Base-by-base conservation (phyloP, 2,888 invertebrate species). In the Acanthosepion lycidas region DNA sequence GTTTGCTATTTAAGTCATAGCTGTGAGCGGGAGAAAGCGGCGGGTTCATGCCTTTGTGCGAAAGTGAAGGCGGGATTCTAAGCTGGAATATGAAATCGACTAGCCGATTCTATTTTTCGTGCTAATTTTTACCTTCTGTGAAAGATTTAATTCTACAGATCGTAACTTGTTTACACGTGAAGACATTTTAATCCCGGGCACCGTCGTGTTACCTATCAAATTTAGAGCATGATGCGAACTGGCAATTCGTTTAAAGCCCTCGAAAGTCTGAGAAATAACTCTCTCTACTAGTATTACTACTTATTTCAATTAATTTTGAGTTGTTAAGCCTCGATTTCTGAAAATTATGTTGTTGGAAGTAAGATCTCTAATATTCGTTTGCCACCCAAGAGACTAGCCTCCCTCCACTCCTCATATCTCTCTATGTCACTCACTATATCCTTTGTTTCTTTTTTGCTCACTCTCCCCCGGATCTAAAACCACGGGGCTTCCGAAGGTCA, bases 261-360 rank as follows among this genome's bases (percentile, higher is more conserved):
- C 2, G 78, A 78, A 78, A 9, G n/a, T n/a, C 78, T 78, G 78
- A n/a, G 78, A 78, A 78, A 78, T 78, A 78, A 78, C n/a, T 78
- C n/a, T 18, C 33, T 78, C n/a, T n/a, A 3, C 15, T 4, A 18
- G 78, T 78, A 78, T 78, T 78, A 78, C 15, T 78, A 18, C 78
- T 78, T 12, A 78, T 78, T 78, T 78, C 78, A 78, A 78, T 78
- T 78, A 33, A 78, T n/a, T 78, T 78, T 4, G n/a, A n/a, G 78
- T 78, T n/a, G n/a, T 78, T 78, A 78, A 78, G 78, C n/a, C 78
- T 78, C n/a, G 78, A n/a, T n/a, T 78, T 78, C 78, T n/a, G 78
- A 78, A 78, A 78, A 15, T n/a, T n/a, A 78, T 78, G 33, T n/a
- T n/a, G 78, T n/a, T 78, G 78, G n/a, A 9, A n/a, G 78, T 18